Conservation (phyloP, 2,113 vertebrate species). For the Dipodomys merriami region DNA sequence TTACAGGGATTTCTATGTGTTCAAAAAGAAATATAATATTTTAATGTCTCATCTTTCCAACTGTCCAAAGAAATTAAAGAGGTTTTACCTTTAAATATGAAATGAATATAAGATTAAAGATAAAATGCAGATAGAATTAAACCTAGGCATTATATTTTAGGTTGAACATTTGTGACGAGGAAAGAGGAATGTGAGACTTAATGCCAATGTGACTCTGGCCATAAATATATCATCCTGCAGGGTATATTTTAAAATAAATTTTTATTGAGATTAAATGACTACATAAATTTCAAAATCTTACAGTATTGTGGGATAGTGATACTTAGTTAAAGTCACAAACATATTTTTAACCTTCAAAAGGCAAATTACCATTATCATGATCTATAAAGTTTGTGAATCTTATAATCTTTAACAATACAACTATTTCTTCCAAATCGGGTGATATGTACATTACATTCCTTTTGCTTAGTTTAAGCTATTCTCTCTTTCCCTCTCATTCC, state of each 20-base stretch:
- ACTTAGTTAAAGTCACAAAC: too few species aligned
- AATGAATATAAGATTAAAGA: neutral
- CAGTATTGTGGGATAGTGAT: too few species aligned
- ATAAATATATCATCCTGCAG: neutral
- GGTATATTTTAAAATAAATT: neutral
- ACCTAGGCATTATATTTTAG: neutral
- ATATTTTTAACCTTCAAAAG: too few species aligned
- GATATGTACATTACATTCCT: too few species aligned
- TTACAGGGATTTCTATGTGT: neutral
- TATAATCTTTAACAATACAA: too few species aligned
- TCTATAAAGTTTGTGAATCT: too few species aligned
- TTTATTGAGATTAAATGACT: too few species aligned
- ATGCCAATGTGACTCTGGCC: neutral
- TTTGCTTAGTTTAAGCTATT: too few species aligned
- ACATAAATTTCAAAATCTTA: too few species aligned
- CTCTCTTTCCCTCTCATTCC: too few species aligned
- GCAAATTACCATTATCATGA: too few species aligned
- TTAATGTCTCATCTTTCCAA: neutral
- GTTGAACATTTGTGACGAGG: neutral
- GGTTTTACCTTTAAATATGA: neutral
- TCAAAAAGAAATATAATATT: neutral
- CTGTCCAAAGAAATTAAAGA: neutral
- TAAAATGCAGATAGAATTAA: constrained; percentile 2
- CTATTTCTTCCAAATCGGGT: too few species aligned
- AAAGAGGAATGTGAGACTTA: neutral